Base-by-base conservation (phyloP, 1,140 invertebrate species). In the Tribolium madens region DNA sequence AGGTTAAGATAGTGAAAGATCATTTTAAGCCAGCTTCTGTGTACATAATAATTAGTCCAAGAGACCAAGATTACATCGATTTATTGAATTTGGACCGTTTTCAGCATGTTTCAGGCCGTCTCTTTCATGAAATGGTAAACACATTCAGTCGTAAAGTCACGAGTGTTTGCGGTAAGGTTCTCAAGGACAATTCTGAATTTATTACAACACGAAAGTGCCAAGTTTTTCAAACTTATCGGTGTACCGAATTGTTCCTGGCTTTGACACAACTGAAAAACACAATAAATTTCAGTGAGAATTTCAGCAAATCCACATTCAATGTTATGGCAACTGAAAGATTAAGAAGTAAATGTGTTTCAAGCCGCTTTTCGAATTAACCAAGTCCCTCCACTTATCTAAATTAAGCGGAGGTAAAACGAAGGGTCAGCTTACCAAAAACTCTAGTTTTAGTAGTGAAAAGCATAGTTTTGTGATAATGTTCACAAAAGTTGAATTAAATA, bases 311-410 rank as follows among this genome's bases (percentile, higher is more conserved):
- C 52, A 21, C 14, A 9, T 15, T 18, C 18, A 57, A 21, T 52
- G n/a, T n/a, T 47, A 47, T 5, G 6, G 52, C 5, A 3, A 21
- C 7, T 9, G 6, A 57, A 57, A 57, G 14, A 21, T 33, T 64
- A 64, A 64, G 57, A 57, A 21, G 17, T 21, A 15, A 18, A 57
- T 26, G 21, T 26, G 21, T 26, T 26, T 26, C 21, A 21, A 21
- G 52, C 57, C 57, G 26, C 26, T 14, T 64, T 64, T 33, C 21
- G 57, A 64, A 33, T 64, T 33, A 64, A 26, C 21, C 57, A 64
- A 64, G 57, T 64, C 57, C 13, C 31, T 64, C 57, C 57, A 64
- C 57, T 64, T 64, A 64, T 64, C 57, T 64, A 33, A 64, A 64
- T 64, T 64, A 64, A 14, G 26, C 57, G 13, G 57, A 64, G n/a